Base-by-base conservation (phyloP, 2,888 invertebrate species). In the Andrena bicolor region DNA sequence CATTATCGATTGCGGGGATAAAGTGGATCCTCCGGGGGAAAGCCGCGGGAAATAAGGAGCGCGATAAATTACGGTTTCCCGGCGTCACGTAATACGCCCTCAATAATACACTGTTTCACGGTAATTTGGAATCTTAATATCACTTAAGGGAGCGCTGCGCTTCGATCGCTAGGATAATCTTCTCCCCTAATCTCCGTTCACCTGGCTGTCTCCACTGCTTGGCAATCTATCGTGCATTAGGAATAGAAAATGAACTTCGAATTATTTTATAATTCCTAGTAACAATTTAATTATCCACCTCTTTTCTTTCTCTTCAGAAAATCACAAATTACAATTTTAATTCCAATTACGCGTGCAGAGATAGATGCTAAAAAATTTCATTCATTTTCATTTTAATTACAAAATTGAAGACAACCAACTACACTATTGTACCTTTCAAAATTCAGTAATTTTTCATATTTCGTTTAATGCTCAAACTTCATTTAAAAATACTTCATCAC, bases 71-170 rank as follows among this genome's bases (percentile, higher is more conserved):
- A 48, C 30, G 28, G 51, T 64, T 65, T 71, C 61, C 72, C 48
- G 26, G 51, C 51, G 56, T 77, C 66, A 32, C 53, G 75, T 84
- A 86, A 82, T 80, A 26, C 23, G 56, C 68, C 80, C 32, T 68
- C 72, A 68, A 79, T 86, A 84, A 84, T 73, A 64, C 80, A 74
- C 53, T 63, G 61, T 53, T 71, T 65, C 60, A 49, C 30, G 73
- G 69, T 76, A 86, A 88, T 87, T 86, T 87, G 65, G 84, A 79
- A 85, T 82, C 83, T 88, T 88, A 89, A 89, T 88, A 85, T 88
- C 85, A 83, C 84, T 89, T 88, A 88, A 49, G 70, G 60, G 58
- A 56, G 41, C 68, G 60, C 13, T 28, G 56, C 51, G 30, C 74
- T 73, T 76, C 63, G 80, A 75, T 69, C 69, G 51, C 58, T 71